Evolutionary conservation across 2,888 invertebrate species (phyloP).

Genomic region (Nemurella pictetii): DNA sequence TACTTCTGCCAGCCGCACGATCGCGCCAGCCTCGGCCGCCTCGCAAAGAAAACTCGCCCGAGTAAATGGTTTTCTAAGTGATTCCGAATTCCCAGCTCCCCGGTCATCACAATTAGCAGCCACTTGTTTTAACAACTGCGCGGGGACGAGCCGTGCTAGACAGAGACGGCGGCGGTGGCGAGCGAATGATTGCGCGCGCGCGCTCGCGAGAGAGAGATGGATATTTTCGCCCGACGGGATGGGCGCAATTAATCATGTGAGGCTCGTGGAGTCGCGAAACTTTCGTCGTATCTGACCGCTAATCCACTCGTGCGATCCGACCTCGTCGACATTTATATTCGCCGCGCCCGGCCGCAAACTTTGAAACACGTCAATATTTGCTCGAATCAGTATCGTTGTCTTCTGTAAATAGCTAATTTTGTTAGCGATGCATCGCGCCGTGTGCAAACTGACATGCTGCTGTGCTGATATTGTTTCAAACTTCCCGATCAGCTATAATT

Average conservation of each 20-base stretch:
- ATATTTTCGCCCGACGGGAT: neutral
- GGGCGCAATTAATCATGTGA: conserved; percentile 26
- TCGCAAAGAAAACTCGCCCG: neutral
- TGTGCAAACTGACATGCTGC: neutral
- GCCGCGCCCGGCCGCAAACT: neutral
- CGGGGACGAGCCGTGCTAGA: neutral
- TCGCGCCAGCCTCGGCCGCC: neutral
- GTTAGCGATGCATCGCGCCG: neutral
- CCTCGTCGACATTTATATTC: conserved; percentile 18
- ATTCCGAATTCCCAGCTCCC: neutral
- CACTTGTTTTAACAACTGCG: conserved; percentile 22
- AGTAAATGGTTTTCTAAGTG: conserved; percentile 23
- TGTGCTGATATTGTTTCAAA: neutral
- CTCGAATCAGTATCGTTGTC: neutral
- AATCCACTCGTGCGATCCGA: conserved; percentile 11
- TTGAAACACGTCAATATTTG: conserved; percentile 20
- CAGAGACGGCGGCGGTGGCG: neutral
- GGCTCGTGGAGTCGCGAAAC: conserved; percentile 9
- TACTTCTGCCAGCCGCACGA: neutral
- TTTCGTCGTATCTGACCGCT: conserved; percentile 20
- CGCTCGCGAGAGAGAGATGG: neutral
- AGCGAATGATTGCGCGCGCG: neutral
- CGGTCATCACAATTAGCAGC: conserved; percentile 28
- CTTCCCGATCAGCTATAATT: neutral
- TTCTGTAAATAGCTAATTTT: neutral